Evolutionary conservation across 23 tunicate genomes (phyloP).

Genomic region (Oikopleura dioica): DNA sequence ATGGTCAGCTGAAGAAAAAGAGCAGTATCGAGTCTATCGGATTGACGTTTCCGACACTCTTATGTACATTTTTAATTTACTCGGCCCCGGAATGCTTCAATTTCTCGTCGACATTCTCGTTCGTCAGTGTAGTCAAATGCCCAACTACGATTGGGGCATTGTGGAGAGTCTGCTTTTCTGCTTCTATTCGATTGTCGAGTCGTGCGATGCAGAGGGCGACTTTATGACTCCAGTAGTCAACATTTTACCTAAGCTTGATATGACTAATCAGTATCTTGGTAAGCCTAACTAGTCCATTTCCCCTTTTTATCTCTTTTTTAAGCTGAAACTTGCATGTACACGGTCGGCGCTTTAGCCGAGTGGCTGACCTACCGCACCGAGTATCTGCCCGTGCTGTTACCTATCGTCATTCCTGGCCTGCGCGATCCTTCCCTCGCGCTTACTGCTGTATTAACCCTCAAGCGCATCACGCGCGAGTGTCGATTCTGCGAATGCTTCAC

Average conservation of each 20-base stretch:
- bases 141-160: conserved; percentile 1
- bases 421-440: conserved; percentile 33
- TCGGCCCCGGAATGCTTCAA: conserved; percentile 24
- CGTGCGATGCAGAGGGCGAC: conserved; percentile 11
- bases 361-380: conserved; percentile 41
- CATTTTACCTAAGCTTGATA: background rate
- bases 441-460: conserved; percentile 48
- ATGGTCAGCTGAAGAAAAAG: conserved; percentile 80
- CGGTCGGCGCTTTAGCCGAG: conserved; percentile 37
- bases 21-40: conserved; percentile 54
- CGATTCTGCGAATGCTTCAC: background rate
- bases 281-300: too few species aligned
- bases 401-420: conserved; percentile 50
- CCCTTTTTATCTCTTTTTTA: too few species aligned
- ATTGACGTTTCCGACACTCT: conserved; percentile 81
- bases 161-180: background rate
- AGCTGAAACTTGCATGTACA: conserved; percentile 4
- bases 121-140: background rate
- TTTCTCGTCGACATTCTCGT: conserved; percentile 26
- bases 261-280: background rate
- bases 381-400: conserved; percentile 22
- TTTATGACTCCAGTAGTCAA: conserved; percentile 1
- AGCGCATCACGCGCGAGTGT: conserved; percentile 71
- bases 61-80: conserved; percentile 55
- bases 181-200: conserved; percentile 5